Conservation (phyloP, 2,888 invertebrate genomes). For the Drosophila mimica region DNA sequence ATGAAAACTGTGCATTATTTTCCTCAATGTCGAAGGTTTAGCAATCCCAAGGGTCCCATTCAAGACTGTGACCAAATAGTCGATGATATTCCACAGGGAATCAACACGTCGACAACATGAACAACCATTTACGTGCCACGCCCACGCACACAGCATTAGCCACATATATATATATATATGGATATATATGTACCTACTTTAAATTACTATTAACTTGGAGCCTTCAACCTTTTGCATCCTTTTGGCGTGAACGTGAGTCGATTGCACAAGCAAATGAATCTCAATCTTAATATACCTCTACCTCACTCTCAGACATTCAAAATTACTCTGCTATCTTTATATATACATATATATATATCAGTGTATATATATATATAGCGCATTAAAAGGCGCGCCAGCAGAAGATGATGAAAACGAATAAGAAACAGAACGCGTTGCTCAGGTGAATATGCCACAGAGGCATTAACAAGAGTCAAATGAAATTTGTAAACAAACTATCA, state of each 20-base stretch:
- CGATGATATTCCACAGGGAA: constrained; percentile 31
- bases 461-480: constrained; percentile 55
- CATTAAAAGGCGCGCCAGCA: constrained; percentile 53
- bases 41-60: constrained; percentile 38
- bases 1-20: constrained; percentile 21
- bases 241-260: constrained; percentile 62
- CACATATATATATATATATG: constrained; percentile 8
- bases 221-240: constrained; percentile 51
- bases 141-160: constrained; percentile 34
- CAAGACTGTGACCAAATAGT: constrained; percentile 16
- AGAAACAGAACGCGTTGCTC: constrained; percentile 28
- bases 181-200: constrained; percentile 22
- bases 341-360: constrained; percentile 5
- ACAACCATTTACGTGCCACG: constrained; percentile 41
- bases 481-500: constrained; percentile 80
- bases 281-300: constrained; percentile 46
- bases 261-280: constrained; percentile 70
- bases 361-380: background rate
- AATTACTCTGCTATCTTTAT: constrained; percentile 8
- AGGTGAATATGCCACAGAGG: constrained; percentile 54
- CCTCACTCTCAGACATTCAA: constrained; percentile 14
- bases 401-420: constrained; percentile 14
- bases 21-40: constrained; percentile 21
- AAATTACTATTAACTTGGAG: constrained; percentile 46
- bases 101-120: constrained; percentile 30